These are phyloP conservation scores for Habrosyne pyritoides DNA, from an alignment of 2,888 invertebrate genomes.

Conservation along the genomic window DNA sequence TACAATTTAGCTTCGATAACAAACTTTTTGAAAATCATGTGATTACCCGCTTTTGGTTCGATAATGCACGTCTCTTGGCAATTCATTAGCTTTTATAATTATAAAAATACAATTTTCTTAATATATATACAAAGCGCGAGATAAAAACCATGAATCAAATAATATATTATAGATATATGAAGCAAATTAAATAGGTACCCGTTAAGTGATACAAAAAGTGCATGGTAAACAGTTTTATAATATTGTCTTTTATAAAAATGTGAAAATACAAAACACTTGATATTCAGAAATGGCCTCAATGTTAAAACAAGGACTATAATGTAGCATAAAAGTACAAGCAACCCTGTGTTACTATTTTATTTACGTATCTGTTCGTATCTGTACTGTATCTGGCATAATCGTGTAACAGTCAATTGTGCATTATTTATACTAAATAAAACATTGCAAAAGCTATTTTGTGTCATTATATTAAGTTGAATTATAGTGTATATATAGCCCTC, in stretches of 20 bases:
- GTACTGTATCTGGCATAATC: too few relatives aligned
- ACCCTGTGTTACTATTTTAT: not conserved
- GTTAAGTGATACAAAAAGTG: not conserved
- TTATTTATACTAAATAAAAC: not conserved
- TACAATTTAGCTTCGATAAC: slow-evolving; percentile 55
- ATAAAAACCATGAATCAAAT: not conserved
- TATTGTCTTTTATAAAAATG: not conserved
- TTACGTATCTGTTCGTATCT: not conserved
- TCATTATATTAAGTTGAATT: too few relatives aligned
- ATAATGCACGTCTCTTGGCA: slow-evolving; percentile 58
- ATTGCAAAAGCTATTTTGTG: not conserved
- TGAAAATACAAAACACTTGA: not conserved
- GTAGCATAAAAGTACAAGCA: not conserved
- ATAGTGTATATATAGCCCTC: not conserved
- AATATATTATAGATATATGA: too few relatives aligned
- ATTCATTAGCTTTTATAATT: slow-evolving; percentile 22
- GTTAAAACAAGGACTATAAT: not conserved
- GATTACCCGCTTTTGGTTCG: slow-evolving; percentile 42
- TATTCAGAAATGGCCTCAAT: not conserved
- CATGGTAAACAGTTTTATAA: not conserved
- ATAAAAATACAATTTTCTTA: slow-evolving; percentile 25
- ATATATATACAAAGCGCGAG: not conserved
- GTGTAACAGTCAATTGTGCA: not conserved
- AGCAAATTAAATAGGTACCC: not conserved
- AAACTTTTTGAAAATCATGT: slow-evolving; percentile 40